Percentiles rank a stretch among this genome's conserved stretches.
Evolutionary conservation across 2,888 invertebrate species (phyloP).

Genomic region (Pediacus dermestoides): DNA sequence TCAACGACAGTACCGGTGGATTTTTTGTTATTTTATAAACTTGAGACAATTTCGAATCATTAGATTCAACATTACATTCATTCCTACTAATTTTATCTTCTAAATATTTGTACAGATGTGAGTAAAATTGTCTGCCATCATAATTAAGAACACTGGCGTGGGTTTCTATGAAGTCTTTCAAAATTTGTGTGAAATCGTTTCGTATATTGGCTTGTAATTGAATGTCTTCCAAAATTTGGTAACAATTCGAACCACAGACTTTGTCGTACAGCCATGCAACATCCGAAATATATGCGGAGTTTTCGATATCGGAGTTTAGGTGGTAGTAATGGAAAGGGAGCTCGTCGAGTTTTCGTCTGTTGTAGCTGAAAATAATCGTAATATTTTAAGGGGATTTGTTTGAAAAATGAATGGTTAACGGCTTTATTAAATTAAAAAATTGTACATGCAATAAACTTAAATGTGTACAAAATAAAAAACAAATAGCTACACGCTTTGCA

Average conservation of each 20-base stretch:
- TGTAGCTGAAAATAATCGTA: slow-evolving; percentile 57
- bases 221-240: slow-evolving; percentile 74
- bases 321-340: slow-evolving; percentile 75
- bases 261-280: slow-evolving; percentile 78
- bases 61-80: slow-evolving; percentile 34
- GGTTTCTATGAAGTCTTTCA: slow-evolving; percentile 68
- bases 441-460: slow-evolving; percentile 33
- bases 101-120: slow-evolving; percentile 60
- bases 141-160: slow-evolving; percentile 72
- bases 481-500: slow-evolving; percentile 19
- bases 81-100: slow-evolving; percentile 44
- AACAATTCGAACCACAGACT: slow-evolving; percentile 71
- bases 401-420: slow-evolving; percentile 23
- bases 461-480: slow-evolving; percentile 20
- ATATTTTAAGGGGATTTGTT: not conserved
- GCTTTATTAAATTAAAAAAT: slow-evolving; percentile 31
- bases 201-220: slow-evolving; percentile 53
- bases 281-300: slow-evolving; percentile 68
- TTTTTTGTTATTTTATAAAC: slow-evolving; percentile 52
- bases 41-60: slow-evolving; percentile 39
- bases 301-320: slow-evolving; percentile 59
- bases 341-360: slow-evolving; percentile 77
- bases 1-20: slow-evolving; percentile 61
- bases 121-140: slow-evolving; percentile 79
- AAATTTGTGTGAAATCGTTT: slow-evolving; percentile 52